Conservation (phyloP, 2,888 invertebrate species). For the Dynastes tityus region DNA sequence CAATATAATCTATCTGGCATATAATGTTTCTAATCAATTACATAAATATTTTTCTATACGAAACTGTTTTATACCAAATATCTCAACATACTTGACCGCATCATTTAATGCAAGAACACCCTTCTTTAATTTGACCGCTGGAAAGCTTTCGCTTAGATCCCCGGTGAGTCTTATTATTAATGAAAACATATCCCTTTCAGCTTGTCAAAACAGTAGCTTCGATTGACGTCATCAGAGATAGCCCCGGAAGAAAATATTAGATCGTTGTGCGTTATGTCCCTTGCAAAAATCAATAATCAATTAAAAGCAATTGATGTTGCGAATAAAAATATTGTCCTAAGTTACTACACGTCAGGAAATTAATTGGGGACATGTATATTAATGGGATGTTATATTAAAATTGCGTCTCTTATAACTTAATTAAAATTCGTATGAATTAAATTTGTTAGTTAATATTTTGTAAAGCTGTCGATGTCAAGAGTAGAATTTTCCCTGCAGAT, state of each 20-base stretch:
- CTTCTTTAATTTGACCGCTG: too few relatives aligned
- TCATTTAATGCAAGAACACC: too few relatives aligned
- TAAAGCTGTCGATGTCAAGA: too few relatives aligned
- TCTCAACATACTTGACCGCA: too few relatives aligned
- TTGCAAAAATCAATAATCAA: slow-evolving; percentile 2
- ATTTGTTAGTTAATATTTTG: too few relatives aligned
- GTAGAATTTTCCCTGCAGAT: neutral
- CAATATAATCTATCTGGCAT: too few relatives aligned
- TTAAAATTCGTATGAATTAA: too few relatives aligned
- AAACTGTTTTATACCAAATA: too few relatives aligned
- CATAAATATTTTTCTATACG: too few relatives aligned
- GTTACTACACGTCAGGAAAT: neutral
- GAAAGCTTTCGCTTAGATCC: neutral
- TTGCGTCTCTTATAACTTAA: neutral
- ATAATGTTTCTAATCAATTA: too few relatives aligned
- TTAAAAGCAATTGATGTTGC: neutral
- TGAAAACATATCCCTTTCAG: slow-evolving; percentile 11
- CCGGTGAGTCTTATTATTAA: neutral
- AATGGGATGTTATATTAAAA: neutral
- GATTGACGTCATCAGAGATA: slow-evolving; percentile 2
- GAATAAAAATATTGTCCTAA: neutral
- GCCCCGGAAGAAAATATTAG: neutral
- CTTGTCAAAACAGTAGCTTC: slow-evolving; percentile 11
- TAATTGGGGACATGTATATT: neutral
- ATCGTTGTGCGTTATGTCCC: neutral